phyloP scores from a whole-genome alignment of 2,113 vertebrate species.

The Aphyosemion australe region DNA sequence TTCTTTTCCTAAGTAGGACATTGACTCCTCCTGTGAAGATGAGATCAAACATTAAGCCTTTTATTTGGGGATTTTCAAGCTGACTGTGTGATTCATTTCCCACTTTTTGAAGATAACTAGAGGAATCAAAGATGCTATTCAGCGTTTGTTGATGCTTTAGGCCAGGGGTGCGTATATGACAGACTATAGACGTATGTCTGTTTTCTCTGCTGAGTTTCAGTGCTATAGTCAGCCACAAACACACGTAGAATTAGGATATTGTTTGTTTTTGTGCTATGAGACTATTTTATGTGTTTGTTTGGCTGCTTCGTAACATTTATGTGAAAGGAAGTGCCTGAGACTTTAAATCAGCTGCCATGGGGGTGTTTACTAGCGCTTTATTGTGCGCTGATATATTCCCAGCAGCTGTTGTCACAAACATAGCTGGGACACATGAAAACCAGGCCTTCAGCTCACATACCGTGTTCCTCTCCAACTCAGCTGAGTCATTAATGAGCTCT shows the following conservation, averaged over 20 bases:
- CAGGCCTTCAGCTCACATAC: conserved; percentile 1
- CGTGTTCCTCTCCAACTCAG: neutral
- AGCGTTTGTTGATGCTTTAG: conserved; percentile 67
- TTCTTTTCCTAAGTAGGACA: conserved; percentile 17
- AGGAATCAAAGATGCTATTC: conserved; percentile 58
- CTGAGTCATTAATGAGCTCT: conserved; percentile 4
- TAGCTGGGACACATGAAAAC: conserved; percentile 26
- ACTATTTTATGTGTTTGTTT: conserved; percentile 28
- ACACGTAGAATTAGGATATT: conserved; percentile 24
- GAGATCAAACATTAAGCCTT: conserved; percentile 39
- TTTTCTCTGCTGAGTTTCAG: too few relatives aligned
- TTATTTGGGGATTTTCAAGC: conserved; percentile 33
- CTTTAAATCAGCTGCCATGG: neutral
- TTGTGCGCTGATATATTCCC: conserved; percentile 47
- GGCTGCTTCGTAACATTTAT: conserved; percentile 41
- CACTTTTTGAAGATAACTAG: conserved; percentile 41
- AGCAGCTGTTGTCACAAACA: conserved; percentile 42
- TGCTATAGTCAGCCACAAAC: too few relatives aligned
- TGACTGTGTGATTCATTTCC: conserved; percentile 48
- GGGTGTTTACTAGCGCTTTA: conserved; percentile 32
- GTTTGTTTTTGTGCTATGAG: conserved; percentile 42
- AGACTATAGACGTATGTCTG: conserved; percentile 28
- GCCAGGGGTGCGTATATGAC: conserved; percentile 49
- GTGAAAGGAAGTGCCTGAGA: conserved; percentile 53
- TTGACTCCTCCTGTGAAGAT: conserved; percentile 34